These are phyloP conservation scores for Neelides folsomi DNA, from an alignment of 2,888 invertebrate species.

Conservation along the genomic window DNA sequence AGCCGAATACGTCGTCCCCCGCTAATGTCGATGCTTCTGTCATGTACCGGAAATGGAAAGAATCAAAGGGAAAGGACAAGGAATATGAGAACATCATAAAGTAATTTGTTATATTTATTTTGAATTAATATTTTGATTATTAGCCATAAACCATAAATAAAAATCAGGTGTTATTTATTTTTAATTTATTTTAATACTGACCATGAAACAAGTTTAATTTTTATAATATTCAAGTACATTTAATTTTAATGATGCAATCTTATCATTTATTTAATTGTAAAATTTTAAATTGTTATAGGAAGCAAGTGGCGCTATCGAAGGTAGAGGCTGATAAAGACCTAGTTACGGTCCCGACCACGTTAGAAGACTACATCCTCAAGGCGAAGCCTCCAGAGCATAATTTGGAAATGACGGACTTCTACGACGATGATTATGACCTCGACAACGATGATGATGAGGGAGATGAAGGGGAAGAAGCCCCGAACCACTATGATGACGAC, in stretches of 20 bases:
- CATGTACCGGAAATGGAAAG: slow-evolving; percentile 97
- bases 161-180: not conserved
- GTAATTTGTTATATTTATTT: slow-evolving; percentile 41
- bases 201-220: slow-evolving; percentile 8
- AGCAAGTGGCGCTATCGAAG: slow-evolving; percentile 90
- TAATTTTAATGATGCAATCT: not conserved
- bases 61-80: slow-evolving; percentile 93
- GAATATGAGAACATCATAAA: slow-evolving; percentile 98
- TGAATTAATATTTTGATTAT: not conserved
- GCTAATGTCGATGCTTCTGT: slow-evolving; percentile 99
- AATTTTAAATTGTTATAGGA: slow-evolving; percentile 46
- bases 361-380: slow-evolving; percentile 95
- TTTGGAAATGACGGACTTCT: slow-evolving; percentile 88
- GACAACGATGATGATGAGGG: slow-evolving; percentile 45
- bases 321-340: slow-evolving; percentile 93
- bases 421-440: slow-evolving; percentile 86
- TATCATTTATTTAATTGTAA: slow-evolving; percentile 7
- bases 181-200: slow-evolving; percentile 1
- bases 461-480: slow-evolving; percentile 35
- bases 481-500: slow-evolving; percentile 34
- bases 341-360: slow-evolving; percentile 86
- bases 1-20: slow-evolving; percentile 98
- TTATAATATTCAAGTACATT: not conserved
- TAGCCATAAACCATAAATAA: not conserved
- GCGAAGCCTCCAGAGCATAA: slow-evolving; percentile 70